A percentile compares a stretch with the other conserved stretches of the same genome.
These are phyloP conservation scores for Bombus vancouverensis DNA, from an alignment of 1,140 invertebrate genomes.

Conservation along the genomic window DNA sequence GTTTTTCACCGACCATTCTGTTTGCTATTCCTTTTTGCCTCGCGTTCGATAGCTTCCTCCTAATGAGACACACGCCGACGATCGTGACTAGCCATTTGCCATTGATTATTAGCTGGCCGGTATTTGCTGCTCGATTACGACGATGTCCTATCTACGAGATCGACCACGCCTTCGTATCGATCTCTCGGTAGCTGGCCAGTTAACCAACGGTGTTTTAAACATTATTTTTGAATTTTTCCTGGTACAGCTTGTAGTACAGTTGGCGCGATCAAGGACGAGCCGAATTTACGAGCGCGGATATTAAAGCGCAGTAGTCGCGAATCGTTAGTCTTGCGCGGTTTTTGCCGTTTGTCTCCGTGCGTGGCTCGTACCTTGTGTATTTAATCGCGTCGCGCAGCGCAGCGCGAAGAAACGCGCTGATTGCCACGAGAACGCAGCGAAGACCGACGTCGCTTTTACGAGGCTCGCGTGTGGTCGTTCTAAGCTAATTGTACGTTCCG, in stretches of 20 bases:
- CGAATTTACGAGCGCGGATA: constrained; percentile 50
- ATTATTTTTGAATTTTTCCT: too few relatives aligned
- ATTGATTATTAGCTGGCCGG: constrained; percentile 1
- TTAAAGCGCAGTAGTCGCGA: constrained; percentile 42
- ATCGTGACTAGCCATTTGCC: constrained; percentile 5
- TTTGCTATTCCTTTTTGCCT: neutral
- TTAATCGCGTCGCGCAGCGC: constrained; percentile 38
- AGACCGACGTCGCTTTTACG: constrained; percentile 52
- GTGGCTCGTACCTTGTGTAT: constrained; percentile 27
- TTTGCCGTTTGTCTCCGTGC: constrained; percentile 38
- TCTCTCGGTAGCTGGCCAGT: neutral
- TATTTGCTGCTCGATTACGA: neutral
- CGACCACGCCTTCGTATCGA: constrained; percentile 13
- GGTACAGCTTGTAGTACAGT: too few relatives aligned
- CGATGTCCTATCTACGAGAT: constrained; percentile 8
- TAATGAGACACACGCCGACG: constrained; percentile 2
- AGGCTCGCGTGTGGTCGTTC: constrained; percentile 59
- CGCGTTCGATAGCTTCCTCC: neutral
- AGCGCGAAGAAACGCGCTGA: constrained; percentile 49
- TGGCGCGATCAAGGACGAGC: neutral
- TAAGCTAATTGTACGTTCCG: constrained; percentile 58
- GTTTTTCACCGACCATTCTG: constrained; percentile 12
- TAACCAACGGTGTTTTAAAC: too few relatives aligned
- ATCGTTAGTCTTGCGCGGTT: constrained; percentile 63
- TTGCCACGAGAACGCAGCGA: constrained; percentile 3